Evolutionary conservation across 2,797 vertebrate genomes (phyloP).

Genomic region (Aphelocoma californica): DNA sequence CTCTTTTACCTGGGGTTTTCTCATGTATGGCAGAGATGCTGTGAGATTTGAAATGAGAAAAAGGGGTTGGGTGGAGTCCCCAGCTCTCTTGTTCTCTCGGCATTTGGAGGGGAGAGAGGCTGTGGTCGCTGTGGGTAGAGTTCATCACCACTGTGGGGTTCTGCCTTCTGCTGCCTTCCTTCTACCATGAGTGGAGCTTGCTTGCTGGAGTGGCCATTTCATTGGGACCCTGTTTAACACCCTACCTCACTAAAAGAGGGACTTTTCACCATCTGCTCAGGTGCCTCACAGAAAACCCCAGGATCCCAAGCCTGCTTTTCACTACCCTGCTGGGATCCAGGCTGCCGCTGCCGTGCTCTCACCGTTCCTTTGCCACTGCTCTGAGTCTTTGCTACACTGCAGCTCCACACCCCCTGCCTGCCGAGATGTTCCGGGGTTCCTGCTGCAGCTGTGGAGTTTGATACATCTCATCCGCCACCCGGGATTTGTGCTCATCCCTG

Average conservation of each 20-base stretch:
- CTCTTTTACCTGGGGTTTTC: background rate
- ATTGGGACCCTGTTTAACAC: background rate
- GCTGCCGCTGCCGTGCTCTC: background rate
- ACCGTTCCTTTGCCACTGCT: too few species aligned
- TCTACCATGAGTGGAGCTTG: background rate
- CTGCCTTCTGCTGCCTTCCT: background rate
- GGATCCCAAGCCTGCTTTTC: background rate
- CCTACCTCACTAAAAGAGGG: background rate
- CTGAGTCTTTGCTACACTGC: rapidly evolving
- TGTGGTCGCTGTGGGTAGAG: background rate
- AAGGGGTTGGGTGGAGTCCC: background rate
- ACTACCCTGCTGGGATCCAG: background rate
- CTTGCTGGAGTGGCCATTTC: rapidly evolving
- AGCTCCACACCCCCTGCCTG: background rate
- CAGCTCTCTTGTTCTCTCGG: background rate
- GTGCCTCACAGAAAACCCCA: background rate
- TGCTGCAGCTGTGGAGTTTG: background rate
- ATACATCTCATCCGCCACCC: background rate
- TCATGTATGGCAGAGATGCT: background rate
- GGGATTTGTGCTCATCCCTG: too few species aligned
- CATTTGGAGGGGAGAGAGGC: background rate
- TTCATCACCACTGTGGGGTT: background rate
- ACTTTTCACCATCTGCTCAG: background rate
- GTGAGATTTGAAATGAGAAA: background rate
- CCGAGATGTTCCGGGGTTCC: background rate